Evolutionary conservation across 2,113 vertebrate species (phyloP).

Genomic region (Corythornis vintsioides): DNA sequence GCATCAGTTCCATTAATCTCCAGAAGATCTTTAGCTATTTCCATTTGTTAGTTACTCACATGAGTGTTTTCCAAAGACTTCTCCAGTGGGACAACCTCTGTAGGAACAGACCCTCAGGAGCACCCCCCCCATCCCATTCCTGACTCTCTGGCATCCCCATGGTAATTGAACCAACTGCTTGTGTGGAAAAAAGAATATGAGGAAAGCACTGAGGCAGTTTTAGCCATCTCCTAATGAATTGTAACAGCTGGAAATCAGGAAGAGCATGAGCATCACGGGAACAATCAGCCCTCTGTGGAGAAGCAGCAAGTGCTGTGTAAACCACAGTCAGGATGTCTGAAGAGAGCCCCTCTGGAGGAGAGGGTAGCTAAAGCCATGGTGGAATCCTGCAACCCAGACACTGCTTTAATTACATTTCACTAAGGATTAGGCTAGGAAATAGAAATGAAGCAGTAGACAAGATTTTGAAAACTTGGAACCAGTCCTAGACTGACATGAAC

Average conservation of each 20-base stretch:
- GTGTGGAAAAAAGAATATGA: constrained; percentile 36
- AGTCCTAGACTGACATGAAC: neutral
- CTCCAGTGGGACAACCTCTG: neutral
- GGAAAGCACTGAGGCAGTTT: constrained; percentile 44
- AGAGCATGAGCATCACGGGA: constrained; percentile 43
- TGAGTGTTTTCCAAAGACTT: constrained; percentile 7
- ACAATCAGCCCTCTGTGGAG: constrained; percentile 52
- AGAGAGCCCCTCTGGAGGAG: neutral
- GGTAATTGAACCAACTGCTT: neutral
- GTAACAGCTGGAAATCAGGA: constrained; percentile 53
- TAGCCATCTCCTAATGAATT: constrained; percentile 53
- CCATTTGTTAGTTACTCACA: neutral
- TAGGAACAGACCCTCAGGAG: neutral
- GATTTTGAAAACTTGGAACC: neutral
- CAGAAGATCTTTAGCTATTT: neutral
- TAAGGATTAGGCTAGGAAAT: constrained; percentile 1
- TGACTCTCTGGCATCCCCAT: neutral
- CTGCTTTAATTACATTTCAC: constrained; percentile 39
- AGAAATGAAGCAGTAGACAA: neutral
- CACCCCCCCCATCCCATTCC: neutral
- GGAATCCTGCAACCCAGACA: constrained; percentile 23
- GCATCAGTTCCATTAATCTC: neutral
- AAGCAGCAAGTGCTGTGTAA: constrained; percentile 34
- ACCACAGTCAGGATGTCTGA: neutral
- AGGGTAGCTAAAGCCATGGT: constrained; percentile 11